Base-by-base conservation (phyloP, 1,140 invertebrate species). In the Mya arenaria region DNA sequence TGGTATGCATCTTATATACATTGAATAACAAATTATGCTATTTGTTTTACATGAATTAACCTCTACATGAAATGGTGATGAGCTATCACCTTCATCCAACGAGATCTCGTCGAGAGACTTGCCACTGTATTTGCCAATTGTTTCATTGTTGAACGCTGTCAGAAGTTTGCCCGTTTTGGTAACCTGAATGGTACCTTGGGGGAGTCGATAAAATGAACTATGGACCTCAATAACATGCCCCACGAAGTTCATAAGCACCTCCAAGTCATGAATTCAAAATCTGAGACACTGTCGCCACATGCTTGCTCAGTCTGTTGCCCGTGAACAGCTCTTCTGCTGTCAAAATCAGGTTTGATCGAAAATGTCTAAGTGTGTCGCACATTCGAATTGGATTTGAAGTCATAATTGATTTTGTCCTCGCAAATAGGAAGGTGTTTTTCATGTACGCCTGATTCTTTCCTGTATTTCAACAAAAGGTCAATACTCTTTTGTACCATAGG, bases 151-250 rank as follows among this genome's bases (percentile, higher is more conserved):
- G 48, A 83, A 83, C 4, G 82, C 83, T 13, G 25, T 65, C 4
- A 81, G 58, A n/a, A 83, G 17, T 62, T 48, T 79, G 30, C 69
- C 62, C 56, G 80, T 69, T 69, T 75, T 82, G 39, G 73, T 78
- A 48, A 84, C 55, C 34, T 82, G 41, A 10, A 79, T 48, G 17
- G 83, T 79, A n/a, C 69, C 39, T 15, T 83, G 44, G 68, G 73
- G 68, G 25, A 84, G 58, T 77, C 73, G 58, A 41, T 85, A 84
- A 44, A 84, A 84, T 32, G 73, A 48, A 15, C 60, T n/a, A 44
- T 86, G 79, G 28, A 84, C 44, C 15, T 78, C 55, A 41, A 84
- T 65, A 34, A 84, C 78, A 72, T 86, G 85, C 10, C 83, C 83
- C 72, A 84, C 36, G 28, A 82, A 84, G 32, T 60, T 63, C 60